These are phyloP conservation scores for Syncerus caffer DNA, from an alignment of 2,797 vertebrate species.

Conservation along the genomic window DNA sequence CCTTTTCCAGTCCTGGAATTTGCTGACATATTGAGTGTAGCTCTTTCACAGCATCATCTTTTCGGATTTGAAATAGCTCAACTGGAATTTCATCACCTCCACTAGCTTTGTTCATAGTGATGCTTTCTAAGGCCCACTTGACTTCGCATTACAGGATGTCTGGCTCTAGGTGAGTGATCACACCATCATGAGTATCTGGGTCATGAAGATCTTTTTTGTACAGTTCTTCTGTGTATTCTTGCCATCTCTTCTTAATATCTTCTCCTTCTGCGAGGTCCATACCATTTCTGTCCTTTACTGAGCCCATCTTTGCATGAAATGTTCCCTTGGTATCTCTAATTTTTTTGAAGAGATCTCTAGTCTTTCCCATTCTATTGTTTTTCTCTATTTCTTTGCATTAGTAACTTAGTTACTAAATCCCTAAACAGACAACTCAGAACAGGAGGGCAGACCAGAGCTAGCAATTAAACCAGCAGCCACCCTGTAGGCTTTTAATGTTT, in stretches of 20 bases:
- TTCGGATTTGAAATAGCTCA: rapidly evolving
- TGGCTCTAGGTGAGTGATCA: not conserved
- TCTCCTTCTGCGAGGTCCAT: not conserved
- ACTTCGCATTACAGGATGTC: not conserved
- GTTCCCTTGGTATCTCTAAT: not conserved
- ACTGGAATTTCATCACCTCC: not conserved
- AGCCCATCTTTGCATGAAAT: not conserved
- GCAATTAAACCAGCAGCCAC: not conserved
- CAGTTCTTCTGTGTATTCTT: not conserved
- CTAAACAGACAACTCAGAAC: not conserved
- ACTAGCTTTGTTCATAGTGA: not conserved
- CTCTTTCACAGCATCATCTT: not conserved
- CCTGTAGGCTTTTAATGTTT: not conserved
- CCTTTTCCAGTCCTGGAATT: not conserved
- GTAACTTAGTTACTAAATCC: not conserved
- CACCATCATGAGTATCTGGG: not conserved
- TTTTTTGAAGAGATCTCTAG: not conserved
- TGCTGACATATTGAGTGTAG: not conserved
- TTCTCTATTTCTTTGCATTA: not conserved
- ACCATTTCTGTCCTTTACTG: not conserved
- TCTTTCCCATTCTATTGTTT: not conserved
- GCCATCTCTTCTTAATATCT: not conserved
- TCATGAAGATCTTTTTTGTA: not conserved
- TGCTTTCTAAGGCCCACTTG: not conserved
- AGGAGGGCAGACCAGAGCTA: not conserved